Evolutionary conservation across 2,113 vertebrate genomes (phyloP).

Genomic region (Aldabrachelys gigantea): DNA sequence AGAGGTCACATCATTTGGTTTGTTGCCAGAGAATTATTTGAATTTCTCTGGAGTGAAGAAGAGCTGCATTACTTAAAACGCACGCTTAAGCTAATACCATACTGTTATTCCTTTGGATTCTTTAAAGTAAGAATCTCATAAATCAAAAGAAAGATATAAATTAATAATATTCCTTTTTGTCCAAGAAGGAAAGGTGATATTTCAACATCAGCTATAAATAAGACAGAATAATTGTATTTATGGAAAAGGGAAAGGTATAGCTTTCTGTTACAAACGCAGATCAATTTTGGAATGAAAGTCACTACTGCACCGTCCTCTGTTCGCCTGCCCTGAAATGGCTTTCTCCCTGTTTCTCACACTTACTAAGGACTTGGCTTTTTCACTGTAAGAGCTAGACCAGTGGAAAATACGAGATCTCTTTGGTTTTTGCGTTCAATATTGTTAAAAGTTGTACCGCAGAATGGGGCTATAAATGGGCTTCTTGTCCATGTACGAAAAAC

Average conservation of each 20-base stretch:
- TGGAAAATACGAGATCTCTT: slow-evolving; percentile 38
- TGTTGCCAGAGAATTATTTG: neutral
- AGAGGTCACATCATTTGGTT: neutral
- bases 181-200: slow-evolving; percentile 10
- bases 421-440: neutral
- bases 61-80: neutral
- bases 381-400: neutral
- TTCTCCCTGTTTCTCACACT: slow-evolving; percentile 19
- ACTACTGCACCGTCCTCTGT: neutral
- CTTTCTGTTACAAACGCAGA: slow-evolving; percentile 31
- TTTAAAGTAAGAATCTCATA: neutral
- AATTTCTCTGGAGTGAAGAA: neutral
- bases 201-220: slow-evolving; percentile 44
- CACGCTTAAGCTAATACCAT: neutral
- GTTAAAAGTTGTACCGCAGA: neutral
- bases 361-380: neutral
- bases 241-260: slow-evolving; percentile 17
- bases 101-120: neutral
- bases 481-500: neutral
- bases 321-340: slow-evolving; percentile 14
- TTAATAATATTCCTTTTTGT: neutral
- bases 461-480: neutral
- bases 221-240: slow-evolving; percentile 13
- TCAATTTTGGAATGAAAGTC: slow-evolving; percentile 30
- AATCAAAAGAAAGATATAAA: neutral